Conservation (phyloP, 2,797 vertebrate species). For the Chelonia mydas region DNA sequence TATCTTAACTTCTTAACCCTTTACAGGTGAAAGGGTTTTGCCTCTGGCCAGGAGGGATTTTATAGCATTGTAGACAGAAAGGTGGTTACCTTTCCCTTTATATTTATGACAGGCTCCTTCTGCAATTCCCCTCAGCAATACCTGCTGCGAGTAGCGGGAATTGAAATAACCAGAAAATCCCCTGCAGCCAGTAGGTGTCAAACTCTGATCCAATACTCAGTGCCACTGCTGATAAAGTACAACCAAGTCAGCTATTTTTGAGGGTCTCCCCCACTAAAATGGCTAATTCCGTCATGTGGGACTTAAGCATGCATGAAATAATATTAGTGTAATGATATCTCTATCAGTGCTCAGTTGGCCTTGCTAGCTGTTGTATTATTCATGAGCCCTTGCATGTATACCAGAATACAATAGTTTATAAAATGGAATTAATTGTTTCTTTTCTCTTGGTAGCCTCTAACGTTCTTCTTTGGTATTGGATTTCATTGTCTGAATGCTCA, state of each 20-base stretch:
- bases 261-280: slow-evolving; percentile 10
- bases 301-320: neutral
- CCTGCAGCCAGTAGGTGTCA: slow-evolving; percentile 21
- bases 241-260: neutral
- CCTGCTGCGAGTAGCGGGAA: slow-evolving; percentile 27
- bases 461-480: slow-evolving; percentile 42
- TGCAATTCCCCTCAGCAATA: slow-evolving; percentile 39
- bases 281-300: slow-evolving; percentile 10
- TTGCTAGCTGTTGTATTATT: slow-evolving; percentile 36
- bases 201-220: slow-evolving; percentile 23
- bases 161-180: slow-evolving; percentile 18
- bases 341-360: neutral
- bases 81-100: no score
- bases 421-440: slow-evolving; percentile 22
- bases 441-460: slow-evolving; percentile 2
- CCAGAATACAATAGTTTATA: neutral
- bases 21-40: no score
- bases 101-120: neutral
- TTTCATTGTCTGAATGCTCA: slow-evolving; percentile 48
- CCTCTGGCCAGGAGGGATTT: no score
- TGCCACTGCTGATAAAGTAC: slow-evolving; percentile 13
- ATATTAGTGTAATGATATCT: slow-evolving; percentile 24
- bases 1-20: no score
- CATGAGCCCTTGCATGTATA: slow-evolving; percentile 28
- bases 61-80: no score